phyloP scores from a whole-genome alignment of 2,797 vertebrate genomes.

The Erpetoichthys calabaricus region DNA sequence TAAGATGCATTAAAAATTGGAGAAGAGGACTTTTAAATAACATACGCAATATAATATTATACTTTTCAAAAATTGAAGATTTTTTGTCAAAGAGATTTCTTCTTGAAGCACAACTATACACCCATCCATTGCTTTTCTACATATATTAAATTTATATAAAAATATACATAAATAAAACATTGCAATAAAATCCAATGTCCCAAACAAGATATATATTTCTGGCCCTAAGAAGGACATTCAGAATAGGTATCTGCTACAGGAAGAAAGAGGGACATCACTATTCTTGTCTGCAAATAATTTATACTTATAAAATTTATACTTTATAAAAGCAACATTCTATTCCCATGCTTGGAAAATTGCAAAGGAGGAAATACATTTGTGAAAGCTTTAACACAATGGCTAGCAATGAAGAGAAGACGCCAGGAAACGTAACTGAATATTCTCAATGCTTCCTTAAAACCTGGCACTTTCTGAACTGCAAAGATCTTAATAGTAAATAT shows the following conservation, averaged over 20 bases:
- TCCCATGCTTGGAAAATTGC: constrained; percentile 26
- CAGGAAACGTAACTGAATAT: constrained; percentile 54
- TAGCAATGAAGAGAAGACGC: constrained; percentile 38
- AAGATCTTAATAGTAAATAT: constrained; percentile 35
- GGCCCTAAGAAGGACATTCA: background rate
- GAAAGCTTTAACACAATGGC: constrained; percentile 36
- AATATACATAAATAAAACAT: background rate
- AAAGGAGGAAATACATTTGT: constrained; percentile 43
- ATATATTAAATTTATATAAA: background rate
- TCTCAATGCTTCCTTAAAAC: constrained; percentile 42
- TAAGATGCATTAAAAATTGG: no score
- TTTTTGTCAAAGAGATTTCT: no score
- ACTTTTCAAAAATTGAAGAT: no score
- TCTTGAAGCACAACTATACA: no score
- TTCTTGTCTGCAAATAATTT: constrained; percentile 24
- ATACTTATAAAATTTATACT: constrained; percentile 23
- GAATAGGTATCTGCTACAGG: constrained; percentile 15
- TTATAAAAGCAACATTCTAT: constrained; percentile 22
- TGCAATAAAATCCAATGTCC: constrained; percentile 1
- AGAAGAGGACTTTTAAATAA: no score
- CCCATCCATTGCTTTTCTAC: no score
- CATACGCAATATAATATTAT: no score
- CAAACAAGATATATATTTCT: background rate
- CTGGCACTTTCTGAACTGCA: constrained; percentile 36
- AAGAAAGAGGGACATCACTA: constrained; percentile 32